A percentile compares a stretch with the other conserved stretches of the same genome.
Conservation (phyloP, 2,888 invertebrate species). For the Mimumesa dahlbomi region DNA sequence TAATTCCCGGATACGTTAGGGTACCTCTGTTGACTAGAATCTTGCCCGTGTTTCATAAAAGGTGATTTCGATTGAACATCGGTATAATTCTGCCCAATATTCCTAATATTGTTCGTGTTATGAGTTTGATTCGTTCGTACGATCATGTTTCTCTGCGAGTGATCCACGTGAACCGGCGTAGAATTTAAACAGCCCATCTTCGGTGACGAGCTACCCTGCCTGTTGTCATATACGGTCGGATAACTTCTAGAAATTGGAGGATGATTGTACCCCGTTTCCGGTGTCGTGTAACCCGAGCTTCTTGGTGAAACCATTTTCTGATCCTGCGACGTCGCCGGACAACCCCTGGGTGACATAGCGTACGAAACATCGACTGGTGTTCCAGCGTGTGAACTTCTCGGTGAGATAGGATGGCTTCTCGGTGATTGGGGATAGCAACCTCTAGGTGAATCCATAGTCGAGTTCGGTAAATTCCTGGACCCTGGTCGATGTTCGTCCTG, state of each 20-base stretch:
- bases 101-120: conserved; percentile 58
- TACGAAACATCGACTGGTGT: conserved; percentile 69
- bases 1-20: conserved; percentile 59
- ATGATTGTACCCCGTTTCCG: conserved; percentile 67
- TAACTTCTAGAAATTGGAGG: conserved; percentile 67
- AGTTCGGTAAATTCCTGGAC: conserved; percentile 73
- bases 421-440: conserved; percentile 70
- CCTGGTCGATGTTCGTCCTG: conserved; percentile 76
- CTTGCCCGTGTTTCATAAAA: conserved; percentile 55
- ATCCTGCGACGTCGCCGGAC: conserved; percentile 71
- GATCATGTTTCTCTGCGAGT: conserved; percentile 62
- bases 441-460: conserved; percentile 70
- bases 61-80: conserved; percentile 62
- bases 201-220: conserved; percentile 68
- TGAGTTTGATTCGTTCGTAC: conserved; percentile 53
- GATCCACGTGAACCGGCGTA: conserved; percentile 64
- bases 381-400: conserved; percentile 72
- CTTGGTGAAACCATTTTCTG: conserved; percentile 72
- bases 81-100: conserved; percentile 48
- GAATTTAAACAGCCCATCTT: conserved; percentile 63
- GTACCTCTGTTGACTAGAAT: conserved; percentile 67
- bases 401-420: conserved; percentile 72
- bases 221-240: conserved; percentile 65
- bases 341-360: conserved; percentile 68
- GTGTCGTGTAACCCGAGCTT: conserved; percentile 71